Evolutionary conservation across 2,888 invertebrate species (phyloP).

Genomic region (Trissoscelio sp.): DNA sequence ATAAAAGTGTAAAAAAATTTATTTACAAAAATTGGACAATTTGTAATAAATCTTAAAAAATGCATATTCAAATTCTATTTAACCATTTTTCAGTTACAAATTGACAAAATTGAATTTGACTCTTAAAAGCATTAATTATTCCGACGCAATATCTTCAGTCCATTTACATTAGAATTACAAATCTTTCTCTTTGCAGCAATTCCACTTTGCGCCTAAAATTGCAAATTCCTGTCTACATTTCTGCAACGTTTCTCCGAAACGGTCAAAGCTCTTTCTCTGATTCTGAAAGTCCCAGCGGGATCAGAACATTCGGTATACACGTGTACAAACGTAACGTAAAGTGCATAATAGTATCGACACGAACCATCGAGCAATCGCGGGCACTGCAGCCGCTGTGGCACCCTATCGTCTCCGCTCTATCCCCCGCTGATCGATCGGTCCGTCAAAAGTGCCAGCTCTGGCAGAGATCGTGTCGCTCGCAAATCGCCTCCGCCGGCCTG

Average conservation of each 20-base stretch:
- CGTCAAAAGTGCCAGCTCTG: slow-evolving; percentile 80
- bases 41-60: no score
- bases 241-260: slow-evolving; percentile 3
- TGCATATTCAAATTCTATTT: no score
- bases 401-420: slow-evolving; percentile 81
- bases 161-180: no score
- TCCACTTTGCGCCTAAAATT: no score
- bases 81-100: no score
- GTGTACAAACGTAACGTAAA: slow-evolving; percentile 35
- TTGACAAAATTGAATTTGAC: no score
- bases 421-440: slow-evolving; percentile 79
- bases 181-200: no score
- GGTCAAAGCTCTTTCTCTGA: slow-evolving; percentile 19
- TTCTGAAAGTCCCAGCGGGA: slow-evolving; percentile 12
- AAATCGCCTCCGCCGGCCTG: slow-evolving; percentile 80
- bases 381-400: slow-evolving; percentile 82
- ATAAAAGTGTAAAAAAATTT: no score
- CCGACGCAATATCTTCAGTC: no score
- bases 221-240: no score
- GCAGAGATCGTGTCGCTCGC: slow-evolving; percentile 77
- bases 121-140: no score
- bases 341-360: slow-evolving; percentile 73
- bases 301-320: slow-evolving; percentile 6
- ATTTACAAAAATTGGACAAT: no score
- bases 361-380: slow-evolving; percentile 83